phyloP scores from a whole-genome alignment of 2,888 invertebrate species.

The Pollenia griseotomentosa region DNA sequence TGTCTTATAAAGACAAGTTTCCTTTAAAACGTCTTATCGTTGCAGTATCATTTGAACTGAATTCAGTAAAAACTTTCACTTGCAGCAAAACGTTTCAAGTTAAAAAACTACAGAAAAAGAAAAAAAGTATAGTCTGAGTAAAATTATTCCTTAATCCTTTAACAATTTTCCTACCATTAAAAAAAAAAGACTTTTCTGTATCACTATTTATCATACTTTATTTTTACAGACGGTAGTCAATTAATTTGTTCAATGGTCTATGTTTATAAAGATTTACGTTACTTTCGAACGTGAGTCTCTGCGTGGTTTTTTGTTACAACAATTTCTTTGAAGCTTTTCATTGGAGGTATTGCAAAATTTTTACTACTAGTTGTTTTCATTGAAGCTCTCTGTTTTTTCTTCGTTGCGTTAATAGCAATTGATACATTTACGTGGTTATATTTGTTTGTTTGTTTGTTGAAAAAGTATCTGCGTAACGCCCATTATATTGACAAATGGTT shows the following conservation, averaged over 20 bases:
- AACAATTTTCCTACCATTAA: no score
- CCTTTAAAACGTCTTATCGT: no score
- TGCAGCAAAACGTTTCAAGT: no score
- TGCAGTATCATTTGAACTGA: no score
- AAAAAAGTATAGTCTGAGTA: no score
- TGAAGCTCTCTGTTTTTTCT: constrained; percentile 32
- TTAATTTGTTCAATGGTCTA: constrained; percentile 54
- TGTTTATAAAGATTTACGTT: constrained; percentile 60
- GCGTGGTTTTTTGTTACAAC: neutral
- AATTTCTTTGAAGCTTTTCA: constrained; percentile 19
- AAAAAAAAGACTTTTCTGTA: neutral
- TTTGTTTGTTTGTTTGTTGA: constrained; percentile 24
- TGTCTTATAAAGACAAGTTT: no score
- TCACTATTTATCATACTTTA: constrained; percentile 9
- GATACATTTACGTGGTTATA: constrained; percentile 1
- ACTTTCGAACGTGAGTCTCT: neutral
- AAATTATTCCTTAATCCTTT: no score
- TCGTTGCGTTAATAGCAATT: constrained; percentile 42
- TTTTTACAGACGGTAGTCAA: constrained; percentile 46
- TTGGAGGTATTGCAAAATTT: constrained; percentile 1
- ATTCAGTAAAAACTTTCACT: no score
- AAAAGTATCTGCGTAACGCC: constrained; percentile 71
- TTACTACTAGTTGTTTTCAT: constrained; percentile 12
- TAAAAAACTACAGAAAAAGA: no score
- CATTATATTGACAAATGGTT: constrained; percentile 76